Base-by-base conservation (phyloP, 1,140 invertebrate species). In the Papilio glaucus region DNA sequence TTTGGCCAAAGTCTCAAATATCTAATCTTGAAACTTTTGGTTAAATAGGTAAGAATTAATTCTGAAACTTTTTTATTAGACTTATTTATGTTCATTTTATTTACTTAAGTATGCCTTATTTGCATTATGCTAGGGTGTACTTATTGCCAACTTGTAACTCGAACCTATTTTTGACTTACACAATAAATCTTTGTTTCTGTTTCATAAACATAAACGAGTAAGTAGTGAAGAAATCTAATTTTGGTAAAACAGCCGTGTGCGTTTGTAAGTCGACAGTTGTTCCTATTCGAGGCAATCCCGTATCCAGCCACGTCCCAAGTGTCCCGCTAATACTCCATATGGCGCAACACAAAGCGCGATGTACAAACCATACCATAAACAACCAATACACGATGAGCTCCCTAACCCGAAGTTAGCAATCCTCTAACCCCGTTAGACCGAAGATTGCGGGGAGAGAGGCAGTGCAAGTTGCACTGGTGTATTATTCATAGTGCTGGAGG, bases 281-380 rank as follows among this genome's bases (percentile, higher is more conserved):
- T 81, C 79, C 80, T 81, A 86, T 87, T 86, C 80, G 79, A 76
- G 84, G 78, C 85, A 89, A 90, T 89, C 86, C 85, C 80, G 81
- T 77, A 81, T 77, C 76, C 79, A 84, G 49, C 76, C 79, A 76
- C 67, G 85, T 92, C 90, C 90, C 88, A 89, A 90, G 87, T 86
- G 90, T 86, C 83, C 83, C 80, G 82, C 85, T 90, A 91, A 92
- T 88, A 89, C 88, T 92, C 88, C 90, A 92, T 92, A 92, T 92
- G 90, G 90, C 90, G 82, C 72, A 79, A 82, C 79, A 86, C 83
- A 83, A 79, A 81, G 79, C 72, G 78, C 85, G 83, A 83, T 81
- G 72, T 72, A 86, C 65, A 68, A 68, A 45, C 65, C 65, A 68
- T 68, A 68, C 21, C 39, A 45, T 79, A 84, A 84, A 86, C 79